Conservation (phyloP, 2,113 vertebrate genomes). For the Motacilla tschutschensis region DNA sequence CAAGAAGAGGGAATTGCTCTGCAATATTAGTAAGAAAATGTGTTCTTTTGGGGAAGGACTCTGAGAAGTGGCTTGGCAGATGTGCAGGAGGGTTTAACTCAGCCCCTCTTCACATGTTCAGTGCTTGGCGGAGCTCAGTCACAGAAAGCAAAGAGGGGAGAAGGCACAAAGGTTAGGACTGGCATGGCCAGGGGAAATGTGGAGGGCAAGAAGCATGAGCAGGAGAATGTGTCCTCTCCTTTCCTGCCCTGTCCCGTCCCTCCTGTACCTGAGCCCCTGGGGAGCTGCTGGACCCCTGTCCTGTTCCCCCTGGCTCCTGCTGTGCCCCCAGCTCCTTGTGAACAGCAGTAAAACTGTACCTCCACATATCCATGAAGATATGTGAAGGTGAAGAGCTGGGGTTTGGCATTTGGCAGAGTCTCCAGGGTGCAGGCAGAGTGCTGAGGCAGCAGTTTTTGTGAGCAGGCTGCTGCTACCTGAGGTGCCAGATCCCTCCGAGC, state of each 20-base stretch:
- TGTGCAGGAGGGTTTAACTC: neutral
- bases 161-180: neutral
- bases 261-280: neutral
- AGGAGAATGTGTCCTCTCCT: neutral
- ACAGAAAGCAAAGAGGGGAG: neutral
- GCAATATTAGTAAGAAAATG: conserved; percentile 1
- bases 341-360: neutral
- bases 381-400: neutral
- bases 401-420: neutral
- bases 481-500: neutral
- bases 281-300: neutral
- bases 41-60: neutral
- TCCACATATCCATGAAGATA: accelerated
- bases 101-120: neutral
- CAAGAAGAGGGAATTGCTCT: neutral
- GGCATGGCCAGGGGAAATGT: neutral
- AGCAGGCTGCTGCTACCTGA: neutral
- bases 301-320: neutral
- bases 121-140: neutral
- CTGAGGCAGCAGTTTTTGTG: neutral
- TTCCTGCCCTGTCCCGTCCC: neutral
- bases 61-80: neutral
- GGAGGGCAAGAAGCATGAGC: neutral
- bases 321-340: neutral
- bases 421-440: neutral